Percentiles rank a stretch among this genome's conserved stretches.
These are phyloP conservation scores for Ispidina picta DNA, from an alignment of 2,797 vertebrate species.

Conservation along the genomic window DNA sequence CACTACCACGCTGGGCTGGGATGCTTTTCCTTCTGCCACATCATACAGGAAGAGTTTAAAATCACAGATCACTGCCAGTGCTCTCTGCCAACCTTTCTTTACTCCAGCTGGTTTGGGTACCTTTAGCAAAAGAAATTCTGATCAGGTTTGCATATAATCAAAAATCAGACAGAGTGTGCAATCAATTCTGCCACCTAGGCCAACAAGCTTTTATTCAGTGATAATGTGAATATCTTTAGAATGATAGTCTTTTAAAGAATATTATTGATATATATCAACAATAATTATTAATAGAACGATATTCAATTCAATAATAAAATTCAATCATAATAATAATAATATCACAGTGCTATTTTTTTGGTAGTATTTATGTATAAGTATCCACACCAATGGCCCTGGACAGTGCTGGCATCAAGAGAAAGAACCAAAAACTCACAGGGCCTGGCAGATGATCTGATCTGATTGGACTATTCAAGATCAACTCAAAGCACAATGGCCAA, in stretches of 20 bases:
- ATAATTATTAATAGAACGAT: too few relatives aligned
- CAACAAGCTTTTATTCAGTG: neutral
- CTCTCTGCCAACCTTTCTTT: constrained; percentile 98
- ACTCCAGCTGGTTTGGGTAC: constrained; percentile 97
- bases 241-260: too few relatives aligned
- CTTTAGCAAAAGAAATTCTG: constrained; percentile 73
- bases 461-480: neutral
- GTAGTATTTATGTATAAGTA: neutral
- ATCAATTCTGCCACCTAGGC: neutral
- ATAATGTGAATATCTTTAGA: neutral
- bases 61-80: constrained; percentile 94
- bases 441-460: neutral
- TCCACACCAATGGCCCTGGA: neutral
- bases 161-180: neutral
- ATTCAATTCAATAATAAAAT: too few relatives aligned
- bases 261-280: too few relatives aligned
- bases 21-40: constrained; percentile 92
- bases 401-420: neutral
- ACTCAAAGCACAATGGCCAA: neutral
- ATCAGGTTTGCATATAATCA: neutral
- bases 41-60: constrained; percentile 98
- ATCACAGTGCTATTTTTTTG: neutral
- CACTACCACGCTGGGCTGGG: constrained; percentile 89
- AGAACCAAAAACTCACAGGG: neutral
- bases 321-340: too few relatives aligned